Percentiles rank a stretch among this genome's conserved stretches.
Evolutionary conservation across 2,888 invertebrate genomes (phyloP).

Genomic region (Neuroscelio doddi): DNA sequence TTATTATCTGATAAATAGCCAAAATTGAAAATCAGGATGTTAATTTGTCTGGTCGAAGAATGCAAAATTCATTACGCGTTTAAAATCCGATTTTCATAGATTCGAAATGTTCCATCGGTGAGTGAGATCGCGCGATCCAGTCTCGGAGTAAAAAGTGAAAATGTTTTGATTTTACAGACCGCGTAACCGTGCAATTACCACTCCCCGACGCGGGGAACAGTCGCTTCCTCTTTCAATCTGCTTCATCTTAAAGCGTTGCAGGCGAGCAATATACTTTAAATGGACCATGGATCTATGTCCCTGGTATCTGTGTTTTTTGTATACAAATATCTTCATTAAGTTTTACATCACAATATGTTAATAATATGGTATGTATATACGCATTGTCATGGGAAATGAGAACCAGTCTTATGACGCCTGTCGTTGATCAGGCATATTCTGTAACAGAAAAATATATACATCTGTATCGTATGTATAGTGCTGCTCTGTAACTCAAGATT

Average conservation of each 20-base stretch:
- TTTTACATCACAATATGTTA: slow-evolving; percentile 68
- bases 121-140: slow-evolving; percentile 18
- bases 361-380: slow-evolving; percentile 69
- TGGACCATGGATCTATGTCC: slow-evolving; percentile 57
- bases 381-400: slow-evolving; percentile 72
- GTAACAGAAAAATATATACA: slow-evolving; percentile 73
- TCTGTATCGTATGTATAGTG: slow-evolving; percentile 72
- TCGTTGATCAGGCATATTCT: slow-evolving; percentile 70
- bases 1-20: slow-evolving; percentile 53
- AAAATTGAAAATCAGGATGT: slow-evolving; percentile 69
- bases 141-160: slow-evolving; percentile 40
- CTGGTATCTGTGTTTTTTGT: slow-evolving; percentile 64
- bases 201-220: slow-evolving; percentile 14
- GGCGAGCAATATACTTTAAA: slow-evolving; percentile 60
- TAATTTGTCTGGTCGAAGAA: slow-evolving; percentile 63
- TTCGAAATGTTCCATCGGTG: slow-evolving; percentile 12
- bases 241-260: too few relatives aligned
- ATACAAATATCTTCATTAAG: slow-evolving; percentile 71
- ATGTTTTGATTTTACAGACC: slow-evolving; percentile 40
- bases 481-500: slow-evolving; percentile 73
- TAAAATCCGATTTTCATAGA: slow-evolving; percentile 19
- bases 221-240: background rate
- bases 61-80: slow-evolving; percentile 24
- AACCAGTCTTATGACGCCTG: slow-evolving; percentile 72
- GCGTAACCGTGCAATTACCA: slow-evolving; percentile 17